Evolutionary conservation across 2,888 invertebrate genomes (phyloP), one percentile per base, ranked within the genome.

Genomic region (Habroteleia sp.): DNA sequence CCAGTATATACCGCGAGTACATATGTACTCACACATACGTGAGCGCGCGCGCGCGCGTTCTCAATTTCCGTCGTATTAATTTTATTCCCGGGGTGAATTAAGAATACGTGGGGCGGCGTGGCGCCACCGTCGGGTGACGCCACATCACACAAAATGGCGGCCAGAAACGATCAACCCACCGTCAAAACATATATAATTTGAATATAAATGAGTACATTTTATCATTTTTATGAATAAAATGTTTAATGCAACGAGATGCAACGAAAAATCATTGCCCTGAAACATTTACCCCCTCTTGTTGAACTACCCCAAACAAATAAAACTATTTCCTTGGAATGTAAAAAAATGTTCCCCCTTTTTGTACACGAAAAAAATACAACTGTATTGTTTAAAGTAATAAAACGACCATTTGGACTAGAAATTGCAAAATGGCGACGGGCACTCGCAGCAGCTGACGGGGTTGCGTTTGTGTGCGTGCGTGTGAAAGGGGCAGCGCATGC

Each of bases 381-480:
- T 48, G 42, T 50, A 72, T 74, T 68, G 63, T 50, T 48, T 68
- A 63, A 72, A 63, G 41, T 35, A 44, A 39, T 33, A 46, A 31
- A 48, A 50, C 37, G 27, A 50, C 56, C 39, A 74, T 76, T 80
- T 78, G 68, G 74, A 20, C 76, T 76, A 80, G 79, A 84, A 85
- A 84, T 85, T 86, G 84, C 85, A 87, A 84, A 85, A 65, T 87
- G 87, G 87, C 85, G 86, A 52, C 84, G 81, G 66, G 48, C 74
- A 68, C 73, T 81, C 42, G 77, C 20, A 82, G 83, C 84, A 83
- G 83, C 83, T 85, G 85, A 84, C 83, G 79, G 48, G 25, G 29
- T 52, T 48, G 50, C 42, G 56, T 33, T 14, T 27, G 42, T 56
- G 68, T 74, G 20, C 46, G 35, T 35, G 68, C 56, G 35, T 44